Base-by-base conservation (phyloP, 2,113 vertebrate species). In the Colistium nudipinnis region DNA sequence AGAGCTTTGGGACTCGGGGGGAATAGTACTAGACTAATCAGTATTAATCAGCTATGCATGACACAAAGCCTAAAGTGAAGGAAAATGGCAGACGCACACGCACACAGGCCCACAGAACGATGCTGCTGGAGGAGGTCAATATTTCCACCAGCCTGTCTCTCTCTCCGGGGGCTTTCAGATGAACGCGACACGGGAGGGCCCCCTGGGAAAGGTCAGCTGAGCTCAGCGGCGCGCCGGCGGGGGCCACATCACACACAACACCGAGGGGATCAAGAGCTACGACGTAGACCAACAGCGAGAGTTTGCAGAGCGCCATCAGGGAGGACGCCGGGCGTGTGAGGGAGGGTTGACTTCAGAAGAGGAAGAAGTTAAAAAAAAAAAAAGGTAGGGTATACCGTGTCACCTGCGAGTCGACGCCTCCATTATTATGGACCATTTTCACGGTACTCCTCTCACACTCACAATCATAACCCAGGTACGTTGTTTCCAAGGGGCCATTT, bases 191-290 rank as follows among this genome's bases (percentile, higher is more conserved):
- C 8, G 19, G 51, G 13, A 27, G 36, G 55, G 52, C 36, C 70
- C 36, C 31, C 9, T 24, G 59, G 61, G 59, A 83, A 79, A 81
- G 70, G 80, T 74, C 70, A 82, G 57, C 20, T 2, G 12, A 38
- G 81, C 60, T 64, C 64, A 48, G 49, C 49, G 25, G 19, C n/a
- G n/a, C n/a, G n/a, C 24, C n/a, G 38, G 1, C 13, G 16, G 56
- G 16, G 72, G n/a, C 24, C 45, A 27, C 35, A 55, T 81, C 64
- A 75, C 25, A 73, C 36, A n/a, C 48, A 61, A 72, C 59, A 78
- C 25, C 6, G 44, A 52, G 12, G 35, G 57, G 60, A 78, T 80
- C 75, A 73, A 59, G 72, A 52, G 49, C 20, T 12, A n/a, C 22
- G 38, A 71, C 55, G 63, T 52, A 19, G 27, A 10, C 43, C 49